Percentiles rank a stretch among this genome's conserved stretches.
Evolutionary conservation across 2,797 vertebrate species (phyloP).

Genomic region (Girardinus metallicus): DNA sequence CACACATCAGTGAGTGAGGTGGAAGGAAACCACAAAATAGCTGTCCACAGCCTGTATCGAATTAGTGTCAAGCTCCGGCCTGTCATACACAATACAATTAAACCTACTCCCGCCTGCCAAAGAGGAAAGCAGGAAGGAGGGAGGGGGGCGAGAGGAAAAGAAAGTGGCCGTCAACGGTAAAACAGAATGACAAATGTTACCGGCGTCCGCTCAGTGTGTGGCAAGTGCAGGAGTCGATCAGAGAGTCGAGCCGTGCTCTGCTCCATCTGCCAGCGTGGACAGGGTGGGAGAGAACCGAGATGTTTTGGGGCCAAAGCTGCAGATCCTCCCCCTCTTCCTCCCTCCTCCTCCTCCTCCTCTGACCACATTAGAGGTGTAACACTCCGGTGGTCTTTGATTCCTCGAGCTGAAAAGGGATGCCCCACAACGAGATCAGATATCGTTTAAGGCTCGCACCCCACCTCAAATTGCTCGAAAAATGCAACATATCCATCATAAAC

Average conservation of each 20-base stretch:
- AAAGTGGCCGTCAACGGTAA: slow-evolving; percentile 58
- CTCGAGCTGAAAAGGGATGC: slow-evolving; percentile 62
- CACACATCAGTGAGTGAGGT: slow-evolving; percentile 72
- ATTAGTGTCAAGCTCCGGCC: slow-evolving; percentile 72
- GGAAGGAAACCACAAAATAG: slow-evolving; percentile 74
- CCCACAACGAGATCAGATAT: slow-evolving; percentile 70
- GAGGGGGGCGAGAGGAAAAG: slow-evolving; percentile 1
- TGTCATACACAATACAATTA: slow-evolving; percentile 79
- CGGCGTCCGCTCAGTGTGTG: slow-evolving; percentile 70
- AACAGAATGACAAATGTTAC: slow-evolving; percentile 63
- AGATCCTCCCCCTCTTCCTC: slow-evolving; percentile 29
- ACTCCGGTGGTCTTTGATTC: slow-evolving; percentile 74
- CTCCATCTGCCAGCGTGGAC: slow-evolving; percentile 59
- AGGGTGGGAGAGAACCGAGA: slow-evolving; percentile 57
- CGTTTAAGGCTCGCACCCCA: slow-evolving; percentile 37
- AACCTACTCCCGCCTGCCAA: slow-evolving; percentile 71
- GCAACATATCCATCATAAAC: slow-evolving; percentile 60
- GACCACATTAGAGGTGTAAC: slow-evolving; percentile 72
- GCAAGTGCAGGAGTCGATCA: slow-evolving; percentile 70
- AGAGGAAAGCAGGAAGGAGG: slow-evolving; percentile 43
- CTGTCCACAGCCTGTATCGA: slow-evolving; percentile 71
- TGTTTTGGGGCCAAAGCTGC: slow-evolving; percentile 53
- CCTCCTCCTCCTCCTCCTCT: slow-evolving; percentile 35
- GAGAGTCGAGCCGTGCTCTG: slow-evolving; percentile 34
- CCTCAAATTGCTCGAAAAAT: slow-evolving; percentile 55